A percentile compares a stretch with the other conserved stretches of the same genome.
Evolutionary conservation across 23 tunicate species (phyloP).

Genomic region (Oikopleura albicans): DNA sequence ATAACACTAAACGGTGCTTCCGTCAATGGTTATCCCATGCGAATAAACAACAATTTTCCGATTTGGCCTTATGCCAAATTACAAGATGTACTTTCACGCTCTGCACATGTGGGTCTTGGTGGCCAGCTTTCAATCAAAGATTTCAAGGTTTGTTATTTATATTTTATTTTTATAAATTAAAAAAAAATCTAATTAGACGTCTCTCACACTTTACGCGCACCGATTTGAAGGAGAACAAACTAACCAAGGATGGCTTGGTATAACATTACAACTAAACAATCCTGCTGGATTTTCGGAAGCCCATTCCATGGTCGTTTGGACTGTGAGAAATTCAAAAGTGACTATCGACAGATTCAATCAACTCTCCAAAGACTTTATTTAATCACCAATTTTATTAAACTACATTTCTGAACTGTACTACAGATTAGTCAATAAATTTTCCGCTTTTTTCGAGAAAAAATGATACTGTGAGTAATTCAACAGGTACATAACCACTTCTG

Average conservation of each 20-base stretch:
- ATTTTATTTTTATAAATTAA: too few species aligned
- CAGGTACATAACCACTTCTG: not conserved
- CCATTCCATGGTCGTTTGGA: not conserved
- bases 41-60: not conserved
- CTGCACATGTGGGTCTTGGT: not conserved
- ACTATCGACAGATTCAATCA: not conserved
- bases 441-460: too few species aligned
- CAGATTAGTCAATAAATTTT: not conserved
- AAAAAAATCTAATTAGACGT: too few species aligned
- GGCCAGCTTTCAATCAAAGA: not conserved
- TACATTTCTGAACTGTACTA: too few species aligned
- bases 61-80: not conserved
- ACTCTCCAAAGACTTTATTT: not conserved
- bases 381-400: not conserved
- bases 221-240: not conserved
- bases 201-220: not conserved
- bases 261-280: not conserved
- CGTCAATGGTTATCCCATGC: not conserved
- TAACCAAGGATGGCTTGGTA: not conserved
- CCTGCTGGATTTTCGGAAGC: not conserved
- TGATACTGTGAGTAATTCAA: not conserved
- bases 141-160: too few species aligned
- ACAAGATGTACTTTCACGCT: not conserved
- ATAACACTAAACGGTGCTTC: not conserved
- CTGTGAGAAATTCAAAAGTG: not conserved